Base-by-base conservation (phyloP, 2,113 vertebrate species). In the Cercocebus atys region DNA sequence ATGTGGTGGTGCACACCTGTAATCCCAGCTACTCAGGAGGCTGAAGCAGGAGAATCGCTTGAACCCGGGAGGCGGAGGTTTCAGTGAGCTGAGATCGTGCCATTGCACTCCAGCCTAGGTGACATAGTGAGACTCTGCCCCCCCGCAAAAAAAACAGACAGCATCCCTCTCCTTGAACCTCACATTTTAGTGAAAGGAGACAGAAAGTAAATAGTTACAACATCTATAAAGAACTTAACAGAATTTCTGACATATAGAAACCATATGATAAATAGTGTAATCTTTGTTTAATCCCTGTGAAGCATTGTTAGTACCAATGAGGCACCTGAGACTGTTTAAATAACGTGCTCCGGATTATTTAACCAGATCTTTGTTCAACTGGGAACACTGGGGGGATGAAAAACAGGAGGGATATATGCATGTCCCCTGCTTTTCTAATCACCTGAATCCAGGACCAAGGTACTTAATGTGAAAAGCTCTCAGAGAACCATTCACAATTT, bases 381-480 rank as follows among this genome's bases (percentile, higher is more conserved):
- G 32, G 13, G 32, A 66, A 1, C 30, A 30, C 6, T 10, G 2
- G 2, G 4, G 4, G 16, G 66, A 40, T 57, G 47, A 27, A 45
- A 85, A 59, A 0, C 1, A 35, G n/a, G 22, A 87, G 22, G 43
- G 45, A 5, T 5, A 0, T 1, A 3, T 1, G 5, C 14, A n/a
- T 4, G 40, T 64, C 30, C 27, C 18, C 68, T 72, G 27, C 27
- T 85, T 92, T 27, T 40, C 55, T 32, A 32, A 13, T 38, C 11
- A 3, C 1, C 12, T 27, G 38, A n/a, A 85, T n/a, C 23, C 50
- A 35, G 12, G 38, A 35, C 79, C 7, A 59, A 40, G 12, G 93
- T 47, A 45, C 6, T 9, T 6, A n/a, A 43, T 72, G 11, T 43
- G 16, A 13, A 81, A 91, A 93, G 14, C 50, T 68, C 16, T 25